These are phyloP conservation scores for Trididemnum miniatum DNA, from an alignment of 23 tunicate genomes.

Conservation along the genomic window DNA sequence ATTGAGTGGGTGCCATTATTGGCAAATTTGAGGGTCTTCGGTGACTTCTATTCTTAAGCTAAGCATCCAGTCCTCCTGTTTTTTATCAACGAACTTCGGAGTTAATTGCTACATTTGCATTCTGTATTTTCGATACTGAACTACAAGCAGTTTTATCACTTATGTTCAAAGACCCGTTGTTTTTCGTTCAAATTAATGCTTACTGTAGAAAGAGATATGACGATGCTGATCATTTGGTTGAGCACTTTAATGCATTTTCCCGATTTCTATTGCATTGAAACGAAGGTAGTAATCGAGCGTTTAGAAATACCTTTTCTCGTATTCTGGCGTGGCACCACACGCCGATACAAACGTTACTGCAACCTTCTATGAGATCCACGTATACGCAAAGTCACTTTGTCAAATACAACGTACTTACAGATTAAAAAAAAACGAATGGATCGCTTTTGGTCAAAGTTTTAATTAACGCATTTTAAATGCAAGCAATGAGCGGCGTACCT, in stretches of 20 bases:
- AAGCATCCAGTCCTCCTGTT: too few species aligned
- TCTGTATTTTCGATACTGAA: too few species aligned
- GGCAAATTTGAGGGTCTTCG: too few species aligned
- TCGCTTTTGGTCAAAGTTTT: too few species aligned
- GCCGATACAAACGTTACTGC: background rate
- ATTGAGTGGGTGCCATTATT: too few species aligned
- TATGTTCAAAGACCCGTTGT: background rate
- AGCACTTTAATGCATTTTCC: background rate
- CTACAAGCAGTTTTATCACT: background rate
- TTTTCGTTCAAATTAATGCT: background rate
- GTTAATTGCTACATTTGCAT: too few species aligned
- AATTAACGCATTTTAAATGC: too few species aligned
- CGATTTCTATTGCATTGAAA: background rate
- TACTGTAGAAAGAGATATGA: background rate
- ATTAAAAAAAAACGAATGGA: too few species aligned
- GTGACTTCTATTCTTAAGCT: too few species aligned
- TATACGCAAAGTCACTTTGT: background rate
- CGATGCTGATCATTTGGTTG: background rate
- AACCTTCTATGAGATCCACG: slow-evolving; percentile 17
- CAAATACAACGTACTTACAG: background rate
- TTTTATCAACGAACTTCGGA: too few species aligned
- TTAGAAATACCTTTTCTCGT: background rate
- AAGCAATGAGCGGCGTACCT: too few species aligned
- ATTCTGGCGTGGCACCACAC: background rate
- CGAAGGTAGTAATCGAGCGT: background rate